Evolutionary conservation across 2,113 vertebrate species (phyloP), one percentile per base, ranked within the genome.

Genomic region (Gobio gobio): DNA sequence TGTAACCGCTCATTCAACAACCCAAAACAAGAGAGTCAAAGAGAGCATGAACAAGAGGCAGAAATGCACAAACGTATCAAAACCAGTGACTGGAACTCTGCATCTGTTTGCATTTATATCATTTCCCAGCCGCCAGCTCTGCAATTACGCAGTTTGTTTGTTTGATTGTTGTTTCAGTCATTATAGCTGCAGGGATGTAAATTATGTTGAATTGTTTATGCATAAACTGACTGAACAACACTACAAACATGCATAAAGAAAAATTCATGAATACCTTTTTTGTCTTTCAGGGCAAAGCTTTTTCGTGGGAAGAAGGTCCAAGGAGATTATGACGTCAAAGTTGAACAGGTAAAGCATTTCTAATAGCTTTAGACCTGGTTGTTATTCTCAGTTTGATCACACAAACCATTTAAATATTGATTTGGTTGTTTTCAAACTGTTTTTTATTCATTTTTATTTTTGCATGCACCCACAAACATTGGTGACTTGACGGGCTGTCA

Each of bases 251-350:
- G 33, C 33, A 4, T 45, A 10, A 18, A 79, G n/a, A 29, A n/a
- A 40, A 20, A 18, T 36, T 29, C 22, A 58, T n/a, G 10, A 79
- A 81, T 51, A 36, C 2, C 5, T 82, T 72, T 14, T 5, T 84
- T 89, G 83, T 89, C 86, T 90, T 93, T 6, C 91, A 99, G 98
- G 98, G 92, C 95, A 89, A 99, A 98, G 92, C 93, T 96, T 90
- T 99, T 99, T 89, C 95, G 97, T 83, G 97, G 97, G 24, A 99
- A 98, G 93, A 99, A 98, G 91, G 84, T 99, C 88, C 96, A 96
- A 83, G 97, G 96, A 58, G 98, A 99, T 87, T 98, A 95, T 45
- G 98, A 99, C 88, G 95, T 99, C 93, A 97, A 95, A 93, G 96
- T 99, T 87, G 97, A 99, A 87, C 98, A 99, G 97, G 98, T 99